Evolutionary conservation across 2,888 invertebrate genomes (phyloP).

Genomic region (Abrostola triplasia): DNA sequence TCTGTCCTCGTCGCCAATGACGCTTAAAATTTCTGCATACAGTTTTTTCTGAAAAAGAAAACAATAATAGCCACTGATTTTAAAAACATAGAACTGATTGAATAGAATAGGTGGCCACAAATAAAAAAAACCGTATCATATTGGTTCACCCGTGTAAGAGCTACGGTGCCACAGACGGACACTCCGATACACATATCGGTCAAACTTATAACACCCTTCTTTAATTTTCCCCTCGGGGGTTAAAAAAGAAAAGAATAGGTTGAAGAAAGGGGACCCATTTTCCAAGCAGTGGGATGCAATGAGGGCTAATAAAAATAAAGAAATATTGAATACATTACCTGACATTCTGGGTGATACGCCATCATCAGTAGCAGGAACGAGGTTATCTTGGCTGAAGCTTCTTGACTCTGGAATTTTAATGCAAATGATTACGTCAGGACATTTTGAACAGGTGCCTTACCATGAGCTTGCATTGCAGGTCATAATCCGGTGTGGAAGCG

Average conservation of each 20-base stretch:
- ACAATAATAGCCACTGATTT: not conserved
- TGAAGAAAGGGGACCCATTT: no score
- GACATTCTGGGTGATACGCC: slow-evolving; percentile 78
- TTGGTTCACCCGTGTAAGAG: no score
- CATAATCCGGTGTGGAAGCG: no score
- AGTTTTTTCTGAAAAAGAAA: slow-evolving; percentile 70
- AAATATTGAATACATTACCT: slow-evolving; percentile 63
- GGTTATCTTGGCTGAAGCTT: slow-evolving; percentile 78
- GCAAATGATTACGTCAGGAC: not conserved
- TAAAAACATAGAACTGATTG: no score
- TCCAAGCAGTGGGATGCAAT: no score
- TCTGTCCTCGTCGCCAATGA: slow-evolving; percentile 68
- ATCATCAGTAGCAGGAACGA: slow-evolving; percentile 77
- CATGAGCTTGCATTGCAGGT: no score
- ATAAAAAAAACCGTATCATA: no score
- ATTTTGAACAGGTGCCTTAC: not conserved
- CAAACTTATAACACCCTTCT: no score
- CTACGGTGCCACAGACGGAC: no score
- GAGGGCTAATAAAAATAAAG: not conserved
- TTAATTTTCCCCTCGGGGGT: no score
- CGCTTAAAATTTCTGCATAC: slow-evolving; percentile 70
- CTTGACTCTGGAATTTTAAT: slow-evolving; percentile 75
- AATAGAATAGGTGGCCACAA: not conserved
- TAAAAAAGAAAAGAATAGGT: not conserved
- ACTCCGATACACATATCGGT: no score